A percentile compares a stretch with the other conserved stretches of the same genome.
Conservation (phyloP, 2,797 vertebrate genomes). For the Diceros bicornis region DNA sequence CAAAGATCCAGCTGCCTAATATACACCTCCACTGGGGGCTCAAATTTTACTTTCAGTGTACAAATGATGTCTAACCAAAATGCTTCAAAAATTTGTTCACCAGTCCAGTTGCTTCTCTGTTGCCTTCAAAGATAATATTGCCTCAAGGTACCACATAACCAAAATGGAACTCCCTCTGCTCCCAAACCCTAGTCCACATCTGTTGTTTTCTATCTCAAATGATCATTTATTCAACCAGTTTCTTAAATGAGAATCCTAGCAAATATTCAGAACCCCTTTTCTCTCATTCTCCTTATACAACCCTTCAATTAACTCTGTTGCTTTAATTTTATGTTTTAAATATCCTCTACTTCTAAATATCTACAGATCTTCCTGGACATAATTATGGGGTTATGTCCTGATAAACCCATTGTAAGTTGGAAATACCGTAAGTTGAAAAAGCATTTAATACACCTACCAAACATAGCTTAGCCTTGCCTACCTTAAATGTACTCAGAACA, state of each 20-base stretch:
- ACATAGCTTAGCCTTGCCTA: too few relatives aligned
- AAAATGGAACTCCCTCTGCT: neutral
- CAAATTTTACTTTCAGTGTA: neutral
- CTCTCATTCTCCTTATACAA: neutral
- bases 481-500: too few relatives aligned
- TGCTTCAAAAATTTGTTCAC: neutral
- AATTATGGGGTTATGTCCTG: too few relatives aligned
- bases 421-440: too few relatives aligned
- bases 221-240: neutral
- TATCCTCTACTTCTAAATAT: neutral
- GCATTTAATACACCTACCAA: too few relatives aligned
- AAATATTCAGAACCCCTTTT: neutral
- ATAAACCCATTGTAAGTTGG: too few relatives aligned
- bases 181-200: neutral
- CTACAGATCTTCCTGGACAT: too few relatives aligned
- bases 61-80: neutral
- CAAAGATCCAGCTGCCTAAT: neutral
- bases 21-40: neutral
- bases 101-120: neutral
- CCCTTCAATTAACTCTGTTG: neutral
- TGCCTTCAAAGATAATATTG: neutral
- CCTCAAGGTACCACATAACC: neutral
- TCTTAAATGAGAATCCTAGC: neutral
- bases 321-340: constrained; percentile 7
- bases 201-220: neutral